Percentiles rank a stretch among this genome's conserved stretches.
These are phyloP conservation scores for Noctilio leporinus DNA, from an alignment of 2,113 vertebrate genomes.

Conservation along the genomic window DNA sequence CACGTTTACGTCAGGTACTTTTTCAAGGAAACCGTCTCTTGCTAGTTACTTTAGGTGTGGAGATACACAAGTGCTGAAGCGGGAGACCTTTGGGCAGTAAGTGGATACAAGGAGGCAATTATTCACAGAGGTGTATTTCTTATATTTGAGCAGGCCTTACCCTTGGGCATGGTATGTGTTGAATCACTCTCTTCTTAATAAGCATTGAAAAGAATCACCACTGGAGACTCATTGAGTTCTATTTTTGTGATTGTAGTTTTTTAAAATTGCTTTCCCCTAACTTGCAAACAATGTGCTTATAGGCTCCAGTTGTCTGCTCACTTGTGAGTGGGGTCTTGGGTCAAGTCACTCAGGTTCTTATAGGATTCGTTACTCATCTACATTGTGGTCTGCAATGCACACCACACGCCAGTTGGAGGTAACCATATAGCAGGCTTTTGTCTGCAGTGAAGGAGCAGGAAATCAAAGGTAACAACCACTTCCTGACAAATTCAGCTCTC, in stretches of 20 bases:
- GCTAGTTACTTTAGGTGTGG: neutral
- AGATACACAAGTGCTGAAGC: neutral
- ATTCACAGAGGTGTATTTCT: constrained; percentile 31
- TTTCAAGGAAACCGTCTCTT: neutral
- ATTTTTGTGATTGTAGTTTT: constrained; percentile 13
- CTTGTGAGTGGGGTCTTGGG: constrained; percentile 30
- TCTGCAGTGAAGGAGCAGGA: constrained; percentile 55
- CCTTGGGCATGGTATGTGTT: neutral
- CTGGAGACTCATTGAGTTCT: neutral
- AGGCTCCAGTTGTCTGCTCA: constrained; percentile 47
- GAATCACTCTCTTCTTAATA: neutral
- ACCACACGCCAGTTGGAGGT: constrained; percentile 30
- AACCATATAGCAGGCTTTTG: constrained; percentile 64
- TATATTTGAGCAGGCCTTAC: constrained; percentile 46
- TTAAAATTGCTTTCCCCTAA: neutral
- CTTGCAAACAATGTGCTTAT: constrained; percentile 6
- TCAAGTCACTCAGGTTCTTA: constrained; percentile 24
- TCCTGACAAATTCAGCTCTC: constrained; percentile 40
- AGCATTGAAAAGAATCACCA: neutral
- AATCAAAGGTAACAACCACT: constrained; percentile 53
- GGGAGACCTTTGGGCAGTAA: neutral
- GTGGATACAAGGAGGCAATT: neutral
- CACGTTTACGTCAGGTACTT: constrained; percentile 21
- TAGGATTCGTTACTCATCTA: constrained; percentile 43
- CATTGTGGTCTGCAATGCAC: constrained; percentile 16